Conservation (phyloP, 2,888 invertebrate species). For the Cheilosia urbana region DNA sequence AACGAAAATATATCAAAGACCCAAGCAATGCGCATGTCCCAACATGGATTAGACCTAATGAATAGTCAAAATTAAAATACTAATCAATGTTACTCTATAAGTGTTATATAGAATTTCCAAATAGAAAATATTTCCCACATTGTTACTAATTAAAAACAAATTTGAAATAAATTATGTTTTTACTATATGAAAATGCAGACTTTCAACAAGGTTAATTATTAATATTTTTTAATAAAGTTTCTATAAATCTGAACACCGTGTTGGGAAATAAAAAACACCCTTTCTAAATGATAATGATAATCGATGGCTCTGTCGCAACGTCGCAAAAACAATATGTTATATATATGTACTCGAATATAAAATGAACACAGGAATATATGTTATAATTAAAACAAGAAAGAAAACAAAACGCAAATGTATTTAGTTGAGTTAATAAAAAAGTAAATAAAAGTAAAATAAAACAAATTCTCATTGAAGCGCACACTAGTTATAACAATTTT, state of each 20-base stretch:
- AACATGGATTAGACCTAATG: conserved; percentile 49
- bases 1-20: conserved; percentile 41
- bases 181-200: conserved; percentile 22
- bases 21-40: conserved; percentile 44
- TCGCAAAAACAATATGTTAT: conserved; percentile 33
- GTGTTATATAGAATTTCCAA: conserved; percentile 69
- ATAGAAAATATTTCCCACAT: conserved; percentile 58
- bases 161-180: conserved; percentile 53
- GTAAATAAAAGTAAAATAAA: conserved; percentile 34
- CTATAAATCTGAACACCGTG: conserved; percentile 41
- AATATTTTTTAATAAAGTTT: conserved; percentile 31
- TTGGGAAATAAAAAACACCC: conserved; percentile 39
- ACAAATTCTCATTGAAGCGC: neutral
- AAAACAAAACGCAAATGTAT: conserved; percentile 37
- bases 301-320: conserved; percentile 24
- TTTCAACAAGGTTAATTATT: conserved; percentile 17
- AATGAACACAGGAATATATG: conserved; percentile 50
- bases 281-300: conserved; percentile 36
- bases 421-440: conserved; percentile 64
- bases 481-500: neutral
- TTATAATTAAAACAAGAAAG: conserved; percentile 33
- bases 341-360: conserved; percentile 69
- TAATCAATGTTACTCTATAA: conserved; percentile 61
- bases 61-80: conserved; percentile 59
- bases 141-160: conserved; percentile 59